A percentile compares a stretch with the other conserved stretches of the same genome.
Conservation (phyloP, 92 coral and sea anemone species). For the Pocillopora grandis region DNA sequence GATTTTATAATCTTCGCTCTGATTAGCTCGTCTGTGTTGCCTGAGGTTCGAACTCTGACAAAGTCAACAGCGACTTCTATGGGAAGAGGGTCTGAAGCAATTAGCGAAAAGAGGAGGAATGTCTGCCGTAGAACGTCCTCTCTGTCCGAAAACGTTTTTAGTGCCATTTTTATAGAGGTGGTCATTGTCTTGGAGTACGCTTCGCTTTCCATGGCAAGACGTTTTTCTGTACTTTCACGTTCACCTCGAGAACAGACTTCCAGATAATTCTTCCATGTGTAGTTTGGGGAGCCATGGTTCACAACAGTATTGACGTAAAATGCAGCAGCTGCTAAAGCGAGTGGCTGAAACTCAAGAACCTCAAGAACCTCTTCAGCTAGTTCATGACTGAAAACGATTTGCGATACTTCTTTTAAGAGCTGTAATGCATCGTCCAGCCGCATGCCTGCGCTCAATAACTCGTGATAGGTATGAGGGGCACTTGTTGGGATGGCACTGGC, state of each 20-base stretch:
- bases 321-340: conserved; percentile 49
- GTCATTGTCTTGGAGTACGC: conserved; percentile 35
- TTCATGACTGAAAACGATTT: conserved; percentile 7
- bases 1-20: background rate
- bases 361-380: conserved; percentile 26
- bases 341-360: conserved; percentile 45
- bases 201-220: conserved; percentile 14
- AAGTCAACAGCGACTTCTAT: conserved; percentile 2
- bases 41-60: background rate
- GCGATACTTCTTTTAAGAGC: conserved; percentile 39
- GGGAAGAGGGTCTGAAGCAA: conserved; percentile 11
- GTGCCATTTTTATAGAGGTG: conserved; percentile 42
- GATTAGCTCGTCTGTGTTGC: background rate
- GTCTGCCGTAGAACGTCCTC: conserved; percentile 19
- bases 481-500: background rate
- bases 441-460: conserved; percentile 32
- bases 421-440: conserved; percentile 17
- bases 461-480: background rate
- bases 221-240: conserved; percentile 35
- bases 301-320: conserved; percentile 12
- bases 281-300: background rate
- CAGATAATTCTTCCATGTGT: conserved; percentile 40
- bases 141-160: conserved; percentile 9
- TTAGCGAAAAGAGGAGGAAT: conserved; percentile 26
- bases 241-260: conserved; percentile 2